Evolutionary conservation across 53 echinoderm and acorn worm species (phyloP), one percentile per base, ranked within the genome.

Genomic region (Henricia sp.): DNA sequence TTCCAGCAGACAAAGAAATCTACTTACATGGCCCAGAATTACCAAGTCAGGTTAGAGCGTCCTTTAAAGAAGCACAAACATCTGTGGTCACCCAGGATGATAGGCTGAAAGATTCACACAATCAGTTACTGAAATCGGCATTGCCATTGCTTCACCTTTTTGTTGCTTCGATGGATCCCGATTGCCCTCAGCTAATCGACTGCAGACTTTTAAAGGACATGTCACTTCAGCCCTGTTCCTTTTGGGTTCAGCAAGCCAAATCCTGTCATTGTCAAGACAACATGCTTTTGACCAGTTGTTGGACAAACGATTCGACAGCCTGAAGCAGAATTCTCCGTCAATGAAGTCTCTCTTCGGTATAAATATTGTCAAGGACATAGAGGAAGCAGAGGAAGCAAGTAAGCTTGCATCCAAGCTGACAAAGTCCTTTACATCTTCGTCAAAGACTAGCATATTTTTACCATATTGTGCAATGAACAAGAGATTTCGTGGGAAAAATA

Each of bases 11-110:
- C 24, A 37, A 74, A 38, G 55, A 74, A 74, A 39, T 12, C 0
- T 56, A 1, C 14, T 55, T 74, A 14, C n/a, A 55, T 1, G 26
- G 54, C 3, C 56, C 24, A 20, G 57, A 74, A 26, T 24, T 74
- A 4, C 57, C 74, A 2, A 37, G 55, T 27, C 74, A 74, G 74
- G 55, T 54, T 21, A 74, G 24, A 56, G 37, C 57, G 10, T 23
- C 55, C 24, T 74, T 55, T 37, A 74, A n/a, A 55, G 74, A 74
- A 24, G 39, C 39, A 9, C 37, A 40, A 1, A 46, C 67, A 4
- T 17, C 67, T 6, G n/a, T 67, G n/a, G 67, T 39, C 1, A 6
- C 67, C 3, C 67, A 67, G 23, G 39, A 38, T 37, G 67, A 67
- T 38, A 8, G n/a, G 3, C 67, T 67, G 2, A 38, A 39, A 38